These are phyloP conservation scores for Ips typographus DNA, from an alignment of 1,140 invertebrate species.

Conservation along the genomic window DNA sequence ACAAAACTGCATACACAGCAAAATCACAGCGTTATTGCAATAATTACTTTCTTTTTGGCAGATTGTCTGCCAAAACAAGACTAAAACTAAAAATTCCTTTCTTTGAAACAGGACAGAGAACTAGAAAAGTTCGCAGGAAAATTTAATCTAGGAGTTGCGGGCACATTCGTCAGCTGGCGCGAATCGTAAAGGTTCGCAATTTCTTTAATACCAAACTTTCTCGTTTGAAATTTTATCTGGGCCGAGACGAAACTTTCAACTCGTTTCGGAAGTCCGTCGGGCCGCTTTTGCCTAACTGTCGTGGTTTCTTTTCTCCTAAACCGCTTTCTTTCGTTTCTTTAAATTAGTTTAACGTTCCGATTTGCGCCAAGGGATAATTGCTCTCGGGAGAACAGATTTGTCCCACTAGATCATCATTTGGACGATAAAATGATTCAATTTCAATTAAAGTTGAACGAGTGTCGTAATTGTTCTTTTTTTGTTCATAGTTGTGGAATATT, in stretches of 20 bases:
- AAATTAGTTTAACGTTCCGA: background rate
- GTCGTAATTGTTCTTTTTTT: too few species aligned
- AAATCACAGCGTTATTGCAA: too few species aligned
- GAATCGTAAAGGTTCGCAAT: conserved; percentile 16
- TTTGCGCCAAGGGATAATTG: too few species aligned
- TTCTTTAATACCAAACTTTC: conserved; percentile 16
- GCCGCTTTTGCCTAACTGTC: conserved; percentile 8
- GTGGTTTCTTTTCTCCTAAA: conserved; percentile 1
- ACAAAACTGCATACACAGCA: too few species aligned
- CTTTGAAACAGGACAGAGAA: background rate
- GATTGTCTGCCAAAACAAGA: too few species aligned
- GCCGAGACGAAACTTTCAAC: conserved; percentile 7
- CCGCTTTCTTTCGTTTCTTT: background rate
- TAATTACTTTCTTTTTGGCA: too few species aligned
- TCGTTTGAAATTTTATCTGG: conserved; percentile 15
- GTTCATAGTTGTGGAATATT: too few species aligned
- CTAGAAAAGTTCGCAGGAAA: background rate
- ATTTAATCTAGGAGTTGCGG: conserved; percentile 11
- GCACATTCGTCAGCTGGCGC: conserved; percentile 15
- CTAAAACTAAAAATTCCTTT: too few species aligned
- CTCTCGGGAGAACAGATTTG: too few species aligned
- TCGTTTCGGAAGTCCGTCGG: conserved; percentile 7
- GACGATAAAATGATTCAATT: too few species aligned
- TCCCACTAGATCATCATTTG: too few species aligned
- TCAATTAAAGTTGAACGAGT: too few species aligned